phyloP scores from a whole-genome alignment of 2,888 invertebrate species.

The Lochmaea capreae region DNA sequence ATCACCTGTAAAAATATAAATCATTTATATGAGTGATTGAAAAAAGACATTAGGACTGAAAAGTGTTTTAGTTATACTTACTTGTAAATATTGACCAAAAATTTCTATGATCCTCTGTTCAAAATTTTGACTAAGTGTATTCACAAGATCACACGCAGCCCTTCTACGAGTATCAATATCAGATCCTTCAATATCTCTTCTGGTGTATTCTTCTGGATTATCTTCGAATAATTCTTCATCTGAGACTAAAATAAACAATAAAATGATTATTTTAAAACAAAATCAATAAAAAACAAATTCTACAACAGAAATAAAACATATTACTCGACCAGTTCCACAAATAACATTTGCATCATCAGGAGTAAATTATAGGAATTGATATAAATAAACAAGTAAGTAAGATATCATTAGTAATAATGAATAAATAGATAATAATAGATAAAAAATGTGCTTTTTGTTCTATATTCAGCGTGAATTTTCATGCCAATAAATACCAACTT shows the following conservation, averaged over 20 bases:
- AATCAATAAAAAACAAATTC: neutral
- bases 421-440: too few species aligned
- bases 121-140: conserved; percentile 88
- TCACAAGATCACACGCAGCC: conserved; percentile 97
- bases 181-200: conserved; percentile 97
- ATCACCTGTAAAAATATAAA: conserved; percentile 61
- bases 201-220: conserved; percentile 97
- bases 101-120: conserved; percentile 89
- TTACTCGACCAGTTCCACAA: too few species aligned
- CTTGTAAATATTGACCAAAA: conserved; percentile 88
- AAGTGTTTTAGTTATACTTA: conserved; percentile 59
- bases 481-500: too few species aligned
- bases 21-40: neutral
- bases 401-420: too few species aligned
- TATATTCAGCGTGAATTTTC: too few species aligned
- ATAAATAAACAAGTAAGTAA: too few species aligned
- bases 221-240: conserved; percentile 98
- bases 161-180: conserved; percentile 96
- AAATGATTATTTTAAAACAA: neutral
- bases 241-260: conserved; percentile 70
- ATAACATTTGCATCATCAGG: too few species aligned
- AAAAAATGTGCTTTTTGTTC: too few species aligned
- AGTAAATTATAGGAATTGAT: too few species aligned
- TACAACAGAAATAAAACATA: too few species aligned
- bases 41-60: neutral